Evolutionary conservation across 2,113 vertebrate species (phyloP).

Genomic region (Oreotrochilus melanogaster): DNA sequence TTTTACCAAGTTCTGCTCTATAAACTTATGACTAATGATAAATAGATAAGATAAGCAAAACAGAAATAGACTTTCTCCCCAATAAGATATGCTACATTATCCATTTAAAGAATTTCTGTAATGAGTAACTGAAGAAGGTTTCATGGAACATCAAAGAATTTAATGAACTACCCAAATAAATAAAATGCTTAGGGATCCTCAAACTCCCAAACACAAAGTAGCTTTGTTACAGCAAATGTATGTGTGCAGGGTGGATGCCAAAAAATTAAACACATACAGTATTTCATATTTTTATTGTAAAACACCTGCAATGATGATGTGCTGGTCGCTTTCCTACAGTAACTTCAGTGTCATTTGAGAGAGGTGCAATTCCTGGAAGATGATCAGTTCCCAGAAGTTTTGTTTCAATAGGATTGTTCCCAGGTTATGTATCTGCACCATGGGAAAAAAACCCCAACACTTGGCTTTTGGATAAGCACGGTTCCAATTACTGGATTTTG

Average conservation of each 20-base stretch:
- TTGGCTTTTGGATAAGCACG: neutral
- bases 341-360: neutral
- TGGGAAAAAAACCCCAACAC: too few species aligned
- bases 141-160: conserved; percentile 52
- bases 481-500: rapidly evolving
- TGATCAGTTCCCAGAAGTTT: neutral
- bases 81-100: conserved; percentile 54
- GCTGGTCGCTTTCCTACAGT: rapidly evolving
- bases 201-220: neutral
- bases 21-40: conserved; percentile 56
- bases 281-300: neutral
- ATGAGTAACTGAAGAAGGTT: conserved; percentile 18
- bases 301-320: neutral
- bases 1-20: conserved; percentile 43
- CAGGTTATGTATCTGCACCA: neutral
- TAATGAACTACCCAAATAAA: conserved; percentile 61
- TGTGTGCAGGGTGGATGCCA: neutral
- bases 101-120: conserved; percentile 25
- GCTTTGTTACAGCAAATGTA: neutral
- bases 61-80: conserved; percentile 31
- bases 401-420: neutral
- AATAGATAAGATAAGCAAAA: conserved; percentile 60
- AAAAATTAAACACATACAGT: neutral
- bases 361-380: neutral
- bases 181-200: neutral